A percentile compares a stretch with the other conserved stretches of the same genome.
phyloP scores from a whole-genome alignment of 2,797 vertebrate genomes.

The Mionectes olivaceus region DNA sequence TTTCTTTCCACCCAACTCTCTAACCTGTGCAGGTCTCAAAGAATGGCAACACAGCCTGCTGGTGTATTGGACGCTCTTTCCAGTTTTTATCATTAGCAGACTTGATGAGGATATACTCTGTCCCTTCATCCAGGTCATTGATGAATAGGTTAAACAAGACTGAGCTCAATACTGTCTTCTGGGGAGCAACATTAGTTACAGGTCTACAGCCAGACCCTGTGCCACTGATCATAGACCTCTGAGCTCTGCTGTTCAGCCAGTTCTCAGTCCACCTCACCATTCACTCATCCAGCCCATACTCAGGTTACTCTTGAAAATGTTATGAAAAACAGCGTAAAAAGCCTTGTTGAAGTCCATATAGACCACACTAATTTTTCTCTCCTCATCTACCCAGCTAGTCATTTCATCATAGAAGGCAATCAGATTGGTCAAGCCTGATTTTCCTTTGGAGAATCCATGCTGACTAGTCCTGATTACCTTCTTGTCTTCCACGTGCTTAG shows the following conservation, averaged over 20 bases:
- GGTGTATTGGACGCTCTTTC: neutral
- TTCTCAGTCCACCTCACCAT: neutral
- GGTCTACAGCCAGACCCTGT: neutral
- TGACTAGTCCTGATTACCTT: rapidly evolving
- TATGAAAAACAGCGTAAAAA: neutral
- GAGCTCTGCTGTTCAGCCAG: neutral
- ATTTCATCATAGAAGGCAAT: neutral
- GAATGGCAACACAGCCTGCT: neutral
- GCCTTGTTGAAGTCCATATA: neutral
- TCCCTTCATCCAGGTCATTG: neutral
- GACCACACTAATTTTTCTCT: neutral
- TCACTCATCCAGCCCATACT: neutral
- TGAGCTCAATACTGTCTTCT: neutral
- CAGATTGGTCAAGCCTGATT: neutral
- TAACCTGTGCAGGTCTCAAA: neutral
- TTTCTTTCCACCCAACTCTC: neutral
- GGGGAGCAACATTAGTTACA: neutral
- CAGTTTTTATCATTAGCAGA: neutral
- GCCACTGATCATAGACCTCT: neutral
- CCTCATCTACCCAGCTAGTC: neutral
- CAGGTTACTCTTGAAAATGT: no score
- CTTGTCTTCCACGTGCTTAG: neutral
- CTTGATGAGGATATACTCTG: neutral
- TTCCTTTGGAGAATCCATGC: neutral
- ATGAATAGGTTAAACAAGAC: neutral